Percentiles rank a stretch among this genome's conserved stretches.
Evolutionary conservation across 2,797 vertebrate genomes (phyloP).

Genomic region (Ibycter americanus): DNA sequence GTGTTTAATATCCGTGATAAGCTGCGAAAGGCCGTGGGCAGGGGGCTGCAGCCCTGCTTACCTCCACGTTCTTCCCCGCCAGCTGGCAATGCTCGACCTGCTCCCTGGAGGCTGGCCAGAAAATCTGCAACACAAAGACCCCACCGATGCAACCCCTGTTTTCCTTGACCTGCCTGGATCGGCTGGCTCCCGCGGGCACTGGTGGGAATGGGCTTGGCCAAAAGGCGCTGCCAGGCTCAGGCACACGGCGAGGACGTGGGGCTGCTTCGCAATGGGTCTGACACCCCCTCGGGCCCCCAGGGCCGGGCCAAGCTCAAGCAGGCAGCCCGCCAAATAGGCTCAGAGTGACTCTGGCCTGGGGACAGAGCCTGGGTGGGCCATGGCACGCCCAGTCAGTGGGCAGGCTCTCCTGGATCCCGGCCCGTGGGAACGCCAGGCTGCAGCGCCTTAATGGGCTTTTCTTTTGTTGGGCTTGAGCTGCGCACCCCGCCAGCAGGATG

Average conservation of each 20-base stretch:
- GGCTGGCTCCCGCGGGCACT: accelerated
- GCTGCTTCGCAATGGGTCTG: not conserved
- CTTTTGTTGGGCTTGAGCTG: not conserved
- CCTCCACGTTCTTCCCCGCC: slow-evolving; percentile 83
- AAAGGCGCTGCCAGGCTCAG: not conserved
- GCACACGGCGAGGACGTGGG: accelerated
- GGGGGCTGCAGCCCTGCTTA: slow-evolving; percentile 23
- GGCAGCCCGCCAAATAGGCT: not conserved
- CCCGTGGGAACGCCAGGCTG: slow-evolving; percentile 11
- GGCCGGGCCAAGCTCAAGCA: accelerated
- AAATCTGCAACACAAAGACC: slow-evolving; percentile 75
- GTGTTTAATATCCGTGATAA: not conserved
- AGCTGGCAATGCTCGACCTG: slow-evolving; percentile 82
- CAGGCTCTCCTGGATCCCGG: slow-evolving; percentile 2
- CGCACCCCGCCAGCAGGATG: not conserved
- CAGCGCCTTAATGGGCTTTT: not conserved
- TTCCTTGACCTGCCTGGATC: not conserved
- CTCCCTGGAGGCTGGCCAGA: slow-evolving; percentile 83
- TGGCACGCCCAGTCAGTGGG: not conserved
- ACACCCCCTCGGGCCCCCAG: not conserved
- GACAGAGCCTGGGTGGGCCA: slow-evolving; percentile 14
- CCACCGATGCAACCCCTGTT: not conserved
- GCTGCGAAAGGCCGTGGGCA: accelerated
- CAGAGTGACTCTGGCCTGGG: accelerated
- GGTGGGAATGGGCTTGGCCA: accelerated